phyloP scores from a whole-genome alignment of 2,113 vertebrate genomes.

The Litocranius walleri region DNA sequence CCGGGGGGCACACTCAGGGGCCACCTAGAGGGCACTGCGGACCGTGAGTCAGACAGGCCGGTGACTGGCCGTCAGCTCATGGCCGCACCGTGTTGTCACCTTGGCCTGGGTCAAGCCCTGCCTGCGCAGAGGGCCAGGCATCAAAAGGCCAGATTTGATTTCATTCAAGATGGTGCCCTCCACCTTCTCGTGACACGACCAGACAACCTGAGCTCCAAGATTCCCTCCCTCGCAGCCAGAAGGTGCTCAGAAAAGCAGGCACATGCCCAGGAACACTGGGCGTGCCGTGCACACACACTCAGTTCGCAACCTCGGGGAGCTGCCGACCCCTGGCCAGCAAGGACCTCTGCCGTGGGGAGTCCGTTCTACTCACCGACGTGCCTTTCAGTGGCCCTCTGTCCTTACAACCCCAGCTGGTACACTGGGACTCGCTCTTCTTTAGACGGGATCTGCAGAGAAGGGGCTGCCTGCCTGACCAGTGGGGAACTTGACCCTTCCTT shows the following conservation, averaged over 20 bases:
- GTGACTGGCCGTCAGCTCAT: not conserved
- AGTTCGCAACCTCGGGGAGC: not conserved
- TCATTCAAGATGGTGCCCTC: not conserved
- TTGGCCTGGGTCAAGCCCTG: not conserved
- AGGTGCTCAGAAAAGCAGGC: not conserved
- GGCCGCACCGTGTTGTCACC: not conserved
- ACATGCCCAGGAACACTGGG: not conserved
- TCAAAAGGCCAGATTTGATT: conserved; percentile 36
- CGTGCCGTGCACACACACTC: not conserved
- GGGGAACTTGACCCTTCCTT: not conserved
- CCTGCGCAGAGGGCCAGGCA: not conserved
- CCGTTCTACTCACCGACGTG: not conserved
- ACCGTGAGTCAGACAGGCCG: not conserved
- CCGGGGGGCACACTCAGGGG: not conserved
- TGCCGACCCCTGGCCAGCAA: not conserved
- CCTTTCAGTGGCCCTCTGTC: not conserved
- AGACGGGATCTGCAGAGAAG: not conserved
- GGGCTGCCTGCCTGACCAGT: not conserved
- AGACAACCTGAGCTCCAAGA: not conserved
- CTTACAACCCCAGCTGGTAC: too few species aligned
- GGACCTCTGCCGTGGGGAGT: not conserved
- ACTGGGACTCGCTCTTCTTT: not conserved
- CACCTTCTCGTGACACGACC: not conserved
- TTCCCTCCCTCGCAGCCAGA: not conserved
- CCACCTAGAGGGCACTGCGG: conserved; percentile 13